Percentiles rank a stretch among this genome's conserved stretches.
These are phyloP conservation scores for Tenthredo amoena DNA, from an alignment of 2,888 invertebrate species.

Conservation along the genomic window DNA sequence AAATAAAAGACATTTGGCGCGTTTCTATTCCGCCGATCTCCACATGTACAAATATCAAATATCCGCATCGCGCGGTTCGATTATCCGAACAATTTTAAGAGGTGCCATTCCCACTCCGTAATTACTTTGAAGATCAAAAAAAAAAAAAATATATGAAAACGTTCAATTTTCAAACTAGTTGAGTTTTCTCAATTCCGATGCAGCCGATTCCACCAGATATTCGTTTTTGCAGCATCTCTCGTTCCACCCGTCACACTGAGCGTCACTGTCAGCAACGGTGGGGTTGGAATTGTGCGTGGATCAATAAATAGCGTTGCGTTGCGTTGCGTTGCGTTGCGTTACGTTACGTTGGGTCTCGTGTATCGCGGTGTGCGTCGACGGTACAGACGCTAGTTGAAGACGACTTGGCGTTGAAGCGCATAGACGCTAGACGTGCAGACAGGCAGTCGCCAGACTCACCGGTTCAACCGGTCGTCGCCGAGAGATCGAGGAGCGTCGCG, in stretches of 20 bases:
- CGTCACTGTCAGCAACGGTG: constrained; percentile 36
- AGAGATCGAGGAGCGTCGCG: constrained; percentile 25
- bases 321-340: constrained; percentile 45
- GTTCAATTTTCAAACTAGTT: background rate
- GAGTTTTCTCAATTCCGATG: background rate
- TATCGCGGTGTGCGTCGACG: constrained; percentile 20
- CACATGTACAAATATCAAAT: background rate
- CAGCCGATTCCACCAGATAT: background rate
- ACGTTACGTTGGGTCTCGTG: constrained; percentile 38
- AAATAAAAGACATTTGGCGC: background rate
- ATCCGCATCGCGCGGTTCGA: background rate
- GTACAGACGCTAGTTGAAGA: constrained; percentile 30
- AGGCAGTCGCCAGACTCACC: background rate
- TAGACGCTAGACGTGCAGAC: constrained; percentile 35
- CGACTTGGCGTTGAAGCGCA: constrained; percentile 21
- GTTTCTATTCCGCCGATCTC: background rate
- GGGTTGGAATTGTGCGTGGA: constrained; percentile 76
- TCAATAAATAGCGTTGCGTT: constrained; percentile 74
- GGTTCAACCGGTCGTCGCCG: constrained; percentile 21
- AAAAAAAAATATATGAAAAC: background rate
- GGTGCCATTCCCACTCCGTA: background rate
- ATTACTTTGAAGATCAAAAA: background rate
- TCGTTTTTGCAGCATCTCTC: background rate
- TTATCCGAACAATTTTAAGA: background rate
- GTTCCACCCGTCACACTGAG: constrained; percentile 31